A percentile compares a stretch with the other conserved stretches of the same genome.
Evolutionary conservation across 2,888 invertebrate genomes (phyloP).

Genomic region (Eilema sororculum): DNA sequence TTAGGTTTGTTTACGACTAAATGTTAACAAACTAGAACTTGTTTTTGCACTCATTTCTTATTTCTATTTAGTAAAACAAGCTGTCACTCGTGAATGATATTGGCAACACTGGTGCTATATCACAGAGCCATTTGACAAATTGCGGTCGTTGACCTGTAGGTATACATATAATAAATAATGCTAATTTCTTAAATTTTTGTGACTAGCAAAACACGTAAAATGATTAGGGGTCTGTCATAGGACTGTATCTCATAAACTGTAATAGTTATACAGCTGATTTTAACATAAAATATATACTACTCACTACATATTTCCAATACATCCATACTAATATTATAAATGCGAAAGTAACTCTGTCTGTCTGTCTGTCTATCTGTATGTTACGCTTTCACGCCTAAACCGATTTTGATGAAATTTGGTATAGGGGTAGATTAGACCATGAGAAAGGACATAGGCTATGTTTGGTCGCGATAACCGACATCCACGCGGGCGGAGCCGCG

Average conservation of each 20-base stretch:
- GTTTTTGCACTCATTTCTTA: background rate
- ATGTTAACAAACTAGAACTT: background rate
- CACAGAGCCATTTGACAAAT: background rate
- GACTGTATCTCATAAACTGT: background rate
- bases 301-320: no score
- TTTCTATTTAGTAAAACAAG: background rate
- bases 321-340: no score
- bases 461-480: no score
- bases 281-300: background rate
- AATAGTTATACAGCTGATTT: background rate
- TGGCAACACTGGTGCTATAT: background rate
- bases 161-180: background rate
- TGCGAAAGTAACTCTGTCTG: no score
- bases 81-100: background rate
- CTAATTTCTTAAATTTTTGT: background rate
- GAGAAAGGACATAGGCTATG: no score
- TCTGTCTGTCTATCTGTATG: no score
- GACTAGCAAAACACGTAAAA: background rate
- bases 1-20: background rate
- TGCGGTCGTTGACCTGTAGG: constrained; percentile 5
- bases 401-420: no score
- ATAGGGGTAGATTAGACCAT: no score
- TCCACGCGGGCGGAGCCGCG: no score
- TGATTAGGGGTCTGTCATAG: background rate
- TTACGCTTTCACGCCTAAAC: no score